These are phyloP conservation scores for Pantala flavescens DNA, from an alignment of 1,140 invertebrate species.

Conservation along the genomic window DNA sequence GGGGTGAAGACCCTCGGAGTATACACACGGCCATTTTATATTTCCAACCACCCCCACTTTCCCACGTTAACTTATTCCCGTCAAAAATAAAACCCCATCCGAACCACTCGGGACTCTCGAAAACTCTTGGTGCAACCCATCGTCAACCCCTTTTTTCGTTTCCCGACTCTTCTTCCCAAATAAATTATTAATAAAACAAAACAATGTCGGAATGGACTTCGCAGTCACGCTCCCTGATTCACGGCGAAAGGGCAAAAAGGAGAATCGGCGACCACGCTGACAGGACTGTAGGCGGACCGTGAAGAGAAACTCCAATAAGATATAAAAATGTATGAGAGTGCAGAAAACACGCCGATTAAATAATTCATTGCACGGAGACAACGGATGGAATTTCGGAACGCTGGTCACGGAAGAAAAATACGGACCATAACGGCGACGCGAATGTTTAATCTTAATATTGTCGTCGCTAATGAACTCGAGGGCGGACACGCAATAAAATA, in stretches of 20 bases:
- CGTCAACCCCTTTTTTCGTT: neutral
- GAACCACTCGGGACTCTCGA: neutral
- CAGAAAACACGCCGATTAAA: neutral
- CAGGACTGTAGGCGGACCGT: neutral
- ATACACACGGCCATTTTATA: neutral
- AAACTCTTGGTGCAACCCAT: neutral
- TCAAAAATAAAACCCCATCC: neutral
- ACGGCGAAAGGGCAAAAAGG: neutral
- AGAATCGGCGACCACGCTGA: neutral
- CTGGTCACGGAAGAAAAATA: neutral
- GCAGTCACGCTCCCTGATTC: neutral
- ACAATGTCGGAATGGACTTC: neutral
- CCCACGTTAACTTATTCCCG: neutral
- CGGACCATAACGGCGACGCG: no score
- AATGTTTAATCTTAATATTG: no score
- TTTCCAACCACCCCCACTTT: neutral
- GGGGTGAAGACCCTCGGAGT: neutral
- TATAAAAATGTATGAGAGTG: neutral
- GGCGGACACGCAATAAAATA: no score
- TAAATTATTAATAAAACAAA: slow-evolving; percentile 6
- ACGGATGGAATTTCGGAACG: neutral
- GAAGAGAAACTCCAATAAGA: neutral
- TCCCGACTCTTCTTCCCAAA: neutral
- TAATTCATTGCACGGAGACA: neutral
- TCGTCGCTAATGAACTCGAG: no score